Evolutionary conservation across 2,113 vertebrate species (phyloP), one percentile per base, ranked within the genome.

Genomic region (Microcebus griseorufus): DNA sequence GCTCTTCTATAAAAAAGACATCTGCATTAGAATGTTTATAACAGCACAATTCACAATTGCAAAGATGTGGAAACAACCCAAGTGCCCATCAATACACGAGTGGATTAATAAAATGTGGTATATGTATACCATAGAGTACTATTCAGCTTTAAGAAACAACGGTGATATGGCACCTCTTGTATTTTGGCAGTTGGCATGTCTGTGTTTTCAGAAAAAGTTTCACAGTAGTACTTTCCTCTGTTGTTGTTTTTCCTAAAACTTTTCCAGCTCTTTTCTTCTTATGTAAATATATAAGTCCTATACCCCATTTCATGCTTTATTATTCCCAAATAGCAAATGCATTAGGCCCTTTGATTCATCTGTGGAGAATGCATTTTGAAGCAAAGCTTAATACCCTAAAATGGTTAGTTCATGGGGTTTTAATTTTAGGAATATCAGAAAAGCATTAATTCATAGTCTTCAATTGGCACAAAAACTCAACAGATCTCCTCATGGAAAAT

Each of bases 301-400:
- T 95, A 98, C 98, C 98, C 97, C 97, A 96, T 98, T 99, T 98
- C 98, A 99, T 98, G 98, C 98, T 98, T 98, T 98, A 98, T 98
- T 98, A 99, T 98, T 98, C 95, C 97, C 98, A 98, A 98, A 98
- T 97, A 98, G 97, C 97, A 98, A 98, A 97, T 98, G 98, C 97
- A 97, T 98, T 99, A 98, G 98, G 98, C 94, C 98, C 98, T 98
- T 98, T 98, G 98, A 99, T 98, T 98, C 97, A 95, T 98, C 98
- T 99, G 98, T 99, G 98, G 98, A 99, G 98, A 99, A 99, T 98
- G 98, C 98, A 98, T 99, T 99, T 98, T 96, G 98, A 98, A 98
- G 98, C 98, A 98, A 98, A 99, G 98, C 98, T 98, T 98, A 98
- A 99, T 98, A 98, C 98, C 97, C 97, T 98, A 94, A 99, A 98